These are phyloP conservation scores for Serinus canaria DNA, from an alignment of 2,113 vertebrate species.

Conservation along the genomic window DNA sequence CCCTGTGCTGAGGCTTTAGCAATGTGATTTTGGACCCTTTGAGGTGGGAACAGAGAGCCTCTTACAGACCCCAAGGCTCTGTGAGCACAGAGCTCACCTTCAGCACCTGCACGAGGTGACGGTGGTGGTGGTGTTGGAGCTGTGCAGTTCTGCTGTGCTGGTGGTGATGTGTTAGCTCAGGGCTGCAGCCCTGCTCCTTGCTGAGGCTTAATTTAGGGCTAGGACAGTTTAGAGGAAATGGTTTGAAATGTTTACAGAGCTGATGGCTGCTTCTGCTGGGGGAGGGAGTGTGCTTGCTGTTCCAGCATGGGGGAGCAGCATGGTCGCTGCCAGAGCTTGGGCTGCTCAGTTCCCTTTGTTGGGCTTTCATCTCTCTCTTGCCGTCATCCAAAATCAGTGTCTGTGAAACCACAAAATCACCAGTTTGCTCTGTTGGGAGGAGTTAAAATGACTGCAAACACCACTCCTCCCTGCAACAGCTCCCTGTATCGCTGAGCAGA, in stretches of 20 bases:
- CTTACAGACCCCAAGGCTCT: not conserved
- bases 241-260: not conserved
- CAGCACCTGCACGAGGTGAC: rapidly evolving
- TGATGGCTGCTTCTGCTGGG: not conserved
- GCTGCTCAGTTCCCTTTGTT: not conserved
- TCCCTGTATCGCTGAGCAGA: not conserved
- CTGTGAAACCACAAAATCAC: conserved; percentile 18
- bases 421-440: conserved; percentile 36
- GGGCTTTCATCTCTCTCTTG: not conserved
- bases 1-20: not conserved
- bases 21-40: not conserved
- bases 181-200: not conserved
- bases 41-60: not conserved
- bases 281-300: not conserved
- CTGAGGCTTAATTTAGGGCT: not conserved
- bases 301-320: rapidly evolving
- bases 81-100: not conserved
- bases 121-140: not conserved
- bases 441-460: conserved; percentile 50
- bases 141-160: not conserved
- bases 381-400: not conserved
- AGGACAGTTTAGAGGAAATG: not conserved
- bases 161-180: not conserved
- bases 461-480: not conserved
- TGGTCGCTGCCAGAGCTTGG: not conserved